These are phyloP conservation scores for Catharus minimus DNA, from an alignment of 2,113 vertebrate species.

Conservation along the genomic window DNA sequence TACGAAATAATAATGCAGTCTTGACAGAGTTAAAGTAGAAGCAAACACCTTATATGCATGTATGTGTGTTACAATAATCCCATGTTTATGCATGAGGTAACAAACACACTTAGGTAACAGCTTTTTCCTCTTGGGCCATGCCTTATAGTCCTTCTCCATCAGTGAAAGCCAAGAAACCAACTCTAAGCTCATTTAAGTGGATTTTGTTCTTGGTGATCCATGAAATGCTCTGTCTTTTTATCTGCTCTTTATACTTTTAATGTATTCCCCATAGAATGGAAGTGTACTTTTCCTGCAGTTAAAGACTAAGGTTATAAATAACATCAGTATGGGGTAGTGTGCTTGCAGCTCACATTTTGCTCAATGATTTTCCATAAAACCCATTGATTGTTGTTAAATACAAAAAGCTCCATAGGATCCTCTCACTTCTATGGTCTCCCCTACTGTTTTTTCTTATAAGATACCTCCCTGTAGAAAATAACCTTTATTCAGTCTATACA, in stretches of 20 bases:
- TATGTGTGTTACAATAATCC: slow-evolving; percentile 71
- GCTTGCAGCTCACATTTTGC: slow-evolving; percentile 83
- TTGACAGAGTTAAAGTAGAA: slow-evolving; percentile 62
- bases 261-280: slow-evolving; percentile 88
- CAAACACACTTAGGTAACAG: slow-evolving; percentile 79
- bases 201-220: slow-evolving; percentile 93
- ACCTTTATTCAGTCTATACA: slow-evolving; percentile 88
- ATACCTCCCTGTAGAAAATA: slow-evolving; percentile 87
- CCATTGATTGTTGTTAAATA: slow-evolving; percentile 89
- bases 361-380: slow-evolving; percentile 89
- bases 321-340: slow-evolving; percentile 86
- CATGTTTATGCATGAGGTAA: slow-evolving; percentile 82
- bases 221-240: slow-evolving; percentile 94
- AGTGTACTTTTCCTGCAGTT: slow-evolving; percentile 88
- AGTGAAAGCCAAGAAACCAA: slow-evolving; percentile 82
- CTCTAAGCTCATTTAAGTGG: slow-evolving; percentile 91
- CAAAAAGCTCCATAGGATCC: slow-evolving; percentile 86
- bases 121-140: slow-evolving; percentile 80
- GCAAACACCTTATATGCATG: slow-evolving; percentile 34
- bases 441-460: slow-evolving; percentile 87
- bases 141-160: slow-evolving; percentile 76
- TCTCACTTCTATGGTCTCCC: slow-evolving; percentile 83
- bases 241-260: slow-evolving; percentile 93
- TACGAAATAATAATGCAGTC: slow-evolving; percentile 36
- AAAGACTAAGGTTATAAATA: slow-evolving; percentile 92